Evolutionary conservation across 1,140 invertebrate species (phyloP), one percentile per base, ranked within the genome.

Genomic region (Pygmarrhopalites habei): DNA sequence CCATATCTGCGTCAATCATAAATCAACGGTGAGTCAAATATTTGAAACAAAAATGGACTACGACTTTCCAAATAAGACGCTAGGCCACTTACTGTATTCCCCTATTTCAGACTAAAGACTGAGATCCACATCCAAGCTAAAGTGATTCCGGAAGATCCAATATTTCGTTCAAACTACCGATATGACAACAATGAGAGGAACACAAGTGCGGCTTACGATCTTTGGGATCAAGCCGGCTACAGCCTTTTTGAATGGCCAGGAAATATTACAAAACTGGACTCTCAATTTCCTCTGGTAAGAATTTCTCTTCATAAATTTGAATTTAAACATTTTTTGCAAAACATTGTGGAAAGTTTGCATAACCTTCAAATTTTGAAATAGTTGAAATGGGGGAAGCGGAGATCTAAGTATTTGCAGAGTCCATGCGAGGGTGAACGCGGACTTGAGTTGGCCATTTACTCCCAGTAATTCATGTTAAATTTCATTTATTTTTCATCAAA

Each of bases 241-340:
- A 15, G 41, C n/a, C n/a, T 65, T 4, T 30, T 68, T 0, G 67
- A 68, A 32, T 68, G 67, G 67, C 67, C 67, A 26, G 67, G 67
- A 39, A 39, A 39, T 39, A 39, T 68, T 25, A 68, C 62, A 2
- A 30, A 44, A 35, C 32, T 68, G 2, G 56, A 64, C 19, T 39
- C 43, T 14, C 17, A 58, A 0, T 44, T 15, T 12, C 66, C 62
- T 35, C 14, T 64, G 57, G 66, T 68, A 65, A 61, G 51, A 44
- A 43, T 3, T 26, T 17, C 12, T 26, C 3, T 10, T 23, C 32
- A 41, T 4, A 12, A 10, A 43, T 32, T 41, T 19, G 2, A 28
- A 1, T 46, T 41, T 28, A 17, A 19, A 39, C 21, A 39, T 2
- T 25, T 39, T 2, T 17, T 26, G 57, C 2, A 32, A 28, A 52